A percentile compares a stretch with the other conserved stretches of the same genome.
phyloP scores from a whole-genome alignment of 2,113 vertebrate species.

The Henicopernis longicauda region DNA sequence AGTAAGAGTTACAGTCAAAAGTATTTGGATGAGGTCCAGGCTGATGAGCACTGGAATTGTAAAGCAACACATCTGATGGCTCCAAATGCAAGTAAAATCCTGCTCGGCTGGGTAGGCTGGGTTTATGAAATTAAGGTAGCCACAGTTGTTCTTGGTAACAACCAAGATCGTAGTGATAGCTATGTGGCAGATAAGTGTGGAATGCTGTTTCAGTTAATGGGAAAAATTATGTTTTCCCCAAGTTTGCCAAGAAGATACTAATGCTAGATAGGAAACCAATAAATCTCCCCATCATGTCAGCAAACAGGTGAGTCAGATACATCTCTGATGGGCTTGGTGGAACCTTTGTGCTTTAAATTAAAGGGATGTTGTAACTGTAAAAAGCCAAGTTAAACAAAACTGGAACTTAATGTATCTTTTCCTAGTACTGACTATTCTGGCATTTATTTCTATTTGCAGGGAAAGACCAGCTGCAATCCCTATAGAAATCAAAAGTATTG shows the following conservation, averaged over 20 bases:
- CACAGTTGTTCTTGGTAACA: not conserved
- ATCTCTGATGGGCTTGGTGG: not conserved
- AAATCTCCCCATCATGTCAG: not conserved
- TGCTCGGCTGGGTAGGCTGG: not conserved
- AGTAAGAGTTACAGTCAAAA: not conserved
- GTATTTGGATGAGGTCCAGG: not conserved
- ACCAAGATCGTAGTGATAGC: not conserved
- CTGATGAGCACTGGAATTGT: not conserved
- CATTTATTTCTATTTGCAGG: conserved; percentile 62
- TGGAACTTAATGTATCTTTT: not conserved
- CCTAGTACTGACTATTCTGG: not conserved
- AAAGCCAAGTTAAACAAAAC: not conserved
- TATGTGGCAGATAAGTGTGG: not conserved
- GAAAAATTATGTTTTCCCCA: not conserved
- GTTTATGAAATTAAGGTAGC: not conserved
- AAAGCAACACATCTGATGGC: not conserved
- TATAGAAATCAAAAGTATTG: conserved; percentile 96
- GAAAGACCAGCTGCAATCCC: conserved; percentile 94
- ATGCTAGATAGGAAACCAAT: not conserved
- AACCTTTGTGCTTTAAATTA: not conserved
- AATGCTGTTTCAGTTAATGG: not conserved
- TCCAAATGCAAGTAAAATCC: not conserved
- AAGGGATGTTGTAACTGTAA: not conserved
- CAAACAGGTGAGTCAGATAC: not conserved
- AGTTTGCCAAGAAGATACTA: not conserved